phyloP scores from a whole-genome alignment of 37 sponge, comb jelly and placozoan species.

The Hormiphora californensis region DNA sequence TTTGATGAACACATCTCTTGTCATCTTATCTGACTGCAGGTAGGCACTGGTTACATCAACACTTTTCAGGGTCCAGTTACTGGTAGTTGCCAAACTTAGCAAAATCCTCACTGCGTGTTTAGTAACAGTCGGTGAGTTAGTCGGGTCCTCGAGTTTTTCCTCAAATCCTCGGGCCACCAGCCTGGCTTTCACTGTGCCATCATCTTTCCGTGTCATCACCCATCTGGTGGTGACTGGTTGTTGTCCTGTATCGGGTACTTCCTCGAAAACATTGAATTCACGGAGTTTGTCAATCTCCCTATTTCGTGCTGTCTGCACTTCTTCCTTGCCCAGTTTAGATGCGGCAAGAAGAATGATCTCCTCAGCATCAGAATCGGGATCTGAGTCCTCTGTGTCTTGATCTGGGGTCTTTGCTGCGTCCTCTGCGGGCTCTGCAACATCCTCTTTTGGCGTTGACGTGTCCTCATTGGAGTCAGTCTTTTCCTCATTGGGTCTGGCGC shows the following conservation, averaged over 20 bases:
- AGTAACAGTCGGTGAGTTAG: neutral
- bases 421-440: no score
- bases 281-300: neutral
- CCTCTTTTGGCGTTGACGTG: no score
- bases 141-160: neutral
- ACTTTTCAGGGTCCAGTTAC: neutral
- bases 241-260: slow-evolving; percentile 1
- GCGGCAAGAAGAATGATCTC: no score
- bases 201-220: neutral
- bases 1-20: slow-evolving; percentile 6
- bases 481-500: no score
- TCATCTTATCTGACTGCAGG: neutral
- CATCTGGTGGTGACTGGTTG: neutral
- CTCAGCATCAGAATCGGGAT: no score
- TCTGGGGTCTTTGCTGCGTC: no score
- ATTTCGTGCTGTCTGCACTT: no score
- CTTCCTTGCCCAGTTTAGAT: no score
- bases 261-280: neutral
- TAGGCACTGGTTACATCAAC: neutral
- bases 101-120: neutral
- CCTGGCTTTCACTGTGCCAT: neutral
- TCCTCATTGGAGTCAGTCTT: no score
- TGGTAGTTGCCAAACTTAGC: neutral
- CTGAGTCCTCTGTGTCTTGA: no score
- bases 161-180: slow-evolving; percentile 34